phyloP scores from a whole-genome alignment of 2,888 invertebrate genomes.

The Chirona hameri region DNA sequence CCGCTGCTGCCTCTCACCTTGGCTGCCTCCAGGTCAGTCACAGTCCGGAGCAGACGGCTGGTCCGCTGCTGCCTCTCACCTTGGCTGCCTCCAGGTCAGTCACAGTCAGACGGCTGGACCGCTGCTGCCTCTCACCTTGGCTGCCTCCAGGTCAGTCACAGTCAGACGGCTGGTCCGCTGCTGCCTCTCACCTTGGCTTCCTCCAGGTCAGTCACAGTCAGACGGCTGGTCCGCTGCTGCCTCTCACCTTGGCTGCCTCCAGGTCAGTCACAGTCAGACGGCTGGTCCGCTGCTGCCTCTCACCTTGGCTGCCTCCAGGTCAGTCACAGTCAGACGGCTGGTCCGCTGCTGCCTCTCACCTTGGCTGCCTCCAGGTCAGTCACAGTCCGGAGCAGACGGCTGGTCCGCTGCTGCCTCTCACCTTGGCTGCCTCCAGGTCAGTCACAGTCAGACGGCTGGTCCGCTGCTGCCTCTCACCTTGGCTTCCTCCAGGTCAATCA shows the following conservation, averaged over 20 bases:
- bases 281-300: not conserved
- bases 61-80: not conserved
- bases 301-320: constrained; percentile 22
- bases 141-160: constrained; percentile 23
- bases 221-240: too few relatives aligned
- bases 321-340: too few relatives aligned
- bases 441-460: too few relatives aligned
- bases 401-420: not conserved
- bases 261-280: too few relatives aligned
- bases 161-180: too few relatives aligned
- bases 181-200: not conserved
- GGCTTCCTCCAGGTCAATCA: constrained; percentile 8
- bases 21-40: constrained; percentile 11
- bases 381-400: too few relatives aligned
- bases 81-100: constrained; percentile 14
- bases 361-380: constrained; percentile 14
- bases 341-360: not conserved
- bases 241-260: not conserved
- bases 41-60: too few relatives aligned
- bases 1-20: not conserved
- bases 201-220: too few relatives aligned
- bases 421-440: constrained; percentile 23
- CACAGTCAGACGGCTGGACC: too few relatives aligned
- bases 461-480: not conserved
- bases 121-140: not conserved